Evolutionary conservation across 1,140 invertebrate species (phyloP).

Genomic region (Lineus longissimus): DNA sequence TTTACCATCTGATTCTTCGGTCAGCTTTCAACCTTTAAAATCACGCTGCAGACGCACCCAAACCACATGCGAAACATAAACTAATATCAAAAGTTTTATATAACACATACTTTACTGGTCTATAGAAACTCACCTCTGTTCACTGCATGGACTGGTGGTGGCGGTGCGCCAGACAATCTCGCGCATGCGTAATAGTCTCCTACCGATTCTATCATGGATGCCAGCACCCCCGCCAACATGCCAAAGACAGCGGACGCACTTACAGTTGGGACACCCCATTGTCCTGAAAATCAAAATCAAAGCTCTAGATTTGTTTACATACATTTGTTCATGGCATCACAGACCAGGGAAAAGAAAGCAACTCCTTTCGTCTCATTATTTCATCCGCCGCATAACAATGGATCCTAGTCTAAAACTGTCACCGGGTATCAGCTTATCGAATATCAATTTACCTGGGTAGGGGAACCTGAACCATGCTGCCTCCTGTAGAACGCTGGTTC

Average conservation of each 20-base stretch:
- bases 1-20: no score
- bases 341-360: no score
- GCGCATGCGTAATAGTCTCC: slow-evolving; percentile 48
- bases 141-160: slow-evolving; percentile 72
- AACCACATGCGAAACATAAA: no score
- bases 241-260: slow-evolving; percentile 39
- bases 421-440: not conserved
- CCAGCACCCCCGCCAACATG: slow-evolving; percentile 41
- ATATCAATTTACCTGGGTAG: slow-evolving; percentile 66
- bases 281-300: slow-evolving; percentile 19
- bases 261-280: slow-evolving; percentile 47
- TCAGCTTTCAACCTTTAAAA: no score
- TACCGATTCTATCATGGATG: slow-evolving; percentile 47
- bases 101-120: no score
- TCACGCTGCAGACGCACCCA: no score
- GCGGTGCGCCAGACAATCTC: slow-evolving; percentile 58
- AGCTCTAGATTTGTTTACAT: not conserved
- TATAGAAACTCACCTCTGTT: slow-evolving; percentile 69
- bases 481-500: slow-evolving; percentile 68
- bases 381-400: no score
- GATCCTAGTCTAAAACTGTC: no score
- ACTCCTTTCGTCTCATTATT: no score
- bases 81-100: no score
- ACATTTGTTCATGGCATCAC: not conserved
- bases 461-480: slow-evolving; percentile 80